Evolutionary conservation across 2,797 vertebrate species (phyloP), one percentile per base, ranked within the genome.

Genomic region (Karalla daura): DNA sequence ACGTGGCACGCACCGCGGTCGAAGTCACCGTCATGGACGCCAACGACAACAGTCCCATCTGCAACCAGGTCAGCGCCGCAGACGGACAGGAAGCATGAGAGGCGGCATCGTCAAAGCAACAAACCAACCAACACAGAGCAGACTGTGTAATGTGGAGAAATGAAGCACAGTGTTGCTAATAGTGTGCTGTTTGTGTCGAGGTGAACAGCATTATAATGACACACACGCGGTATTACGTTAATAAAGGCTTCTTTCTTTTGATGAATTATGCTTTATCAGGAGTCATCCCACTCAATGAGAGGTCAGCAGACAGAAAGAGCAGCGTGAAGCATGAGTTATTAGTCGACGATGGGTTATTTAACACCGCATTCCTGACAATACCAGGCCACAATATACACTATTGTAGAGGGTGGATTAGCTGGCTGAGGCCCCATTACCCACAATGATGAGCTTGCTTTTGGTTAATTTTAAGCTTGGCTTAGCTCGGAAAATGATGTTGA

Each of bases 21-120:
- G 97, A 98, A 74, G 96, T 99, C 51, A 97, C 95, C 54, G 92
- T 99, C 55, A 96, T 97, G 68, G 98, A 99, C 83, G 95, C 95
- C 80, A 99, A 99, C 23, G 98, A 99, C 91, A 99, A 99, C 82
- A 96, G 90, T 50, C 98, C 98, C 52, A 89, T 98, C 70, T 99
- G 98, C 74, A 96, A 96, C 87, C 97, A 97, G 96, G 98, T 98
- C 87, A 76, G 93, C 36, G 44, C 63, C 23, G 5, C 47, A 58
- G 36, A 46, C 18, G 14, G 20, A 68, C 33, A n/a, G 43, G 36
- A 63, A 63, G 59, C 40, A 33, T 15, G 23, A 37, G 2, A 36
- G 61, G 47, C 33, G 14, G 58, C 47, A 47, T 50, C 35, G 25
- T 41, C 24, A 63, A 55, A 63, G 50, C 17, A 59, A n/a, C n/a